Base-by-base conservation (phyloP, 1,140 invertebrate genomes). In the Archivesica marissinica region DNA sequence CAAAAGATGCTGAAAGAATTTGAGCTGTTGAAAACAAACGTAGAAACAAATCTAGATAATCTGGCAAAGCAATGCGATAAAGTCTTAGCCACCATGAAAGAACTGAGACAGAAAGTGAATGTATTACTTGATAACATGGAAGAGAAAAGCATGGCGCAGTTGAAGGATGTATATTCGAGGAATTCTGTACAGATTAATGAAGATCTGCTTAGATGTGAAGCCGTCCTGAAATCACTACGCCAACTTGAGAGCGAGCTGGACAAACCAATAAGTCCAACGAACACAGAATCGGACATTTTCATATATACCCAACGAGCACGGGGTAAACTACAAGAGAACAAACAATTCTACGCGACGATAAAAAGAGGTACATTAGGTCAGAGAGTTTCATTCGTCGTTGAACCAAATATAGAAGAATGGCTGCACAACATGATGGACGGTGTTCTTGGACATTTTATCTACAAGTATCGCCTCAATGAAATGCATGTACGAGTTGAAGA, bases 171-270 rank as follows among this genome's bases (percentile, higher is more conserved):
- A 30, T 61, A 79, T 28, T 44, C 77, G 2, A 59, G 77, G 17
- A 79, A 79, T 59, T 47, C 61, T 23, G 56, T 79, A 13, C 77
- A 79, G 30, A 79, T 79, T 13, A 66, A 64, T 23, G 77, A 79
- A 64, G 77, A 79, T n/a, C 20, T 47, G 11, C 61, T 79, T 17
- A 39, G 77, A 50, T 79, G 77, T 23, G 77, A 79, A 30, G 77
- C 77, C 6, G 61, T 79, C 17, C 15, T 79, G 38, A 79, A 79
- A 47, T 39, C 77, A 30, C 20, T 79, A 23, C 38, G 35, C 20
- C 77, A 79, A 30, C n/a, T 79, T 20, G 77, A 79, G 20, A 38
- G 77, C 4, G 77, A 79, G 38, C 56, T 79, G 13, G 59, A 66
- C 20, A 79, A 79, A 33, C 77, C 77, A 4, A 23, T 79, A 25